phyloP scores from a whole-genome alignment of 2,113 vertebrate species.

The Microcebus jonahi region DNA sequence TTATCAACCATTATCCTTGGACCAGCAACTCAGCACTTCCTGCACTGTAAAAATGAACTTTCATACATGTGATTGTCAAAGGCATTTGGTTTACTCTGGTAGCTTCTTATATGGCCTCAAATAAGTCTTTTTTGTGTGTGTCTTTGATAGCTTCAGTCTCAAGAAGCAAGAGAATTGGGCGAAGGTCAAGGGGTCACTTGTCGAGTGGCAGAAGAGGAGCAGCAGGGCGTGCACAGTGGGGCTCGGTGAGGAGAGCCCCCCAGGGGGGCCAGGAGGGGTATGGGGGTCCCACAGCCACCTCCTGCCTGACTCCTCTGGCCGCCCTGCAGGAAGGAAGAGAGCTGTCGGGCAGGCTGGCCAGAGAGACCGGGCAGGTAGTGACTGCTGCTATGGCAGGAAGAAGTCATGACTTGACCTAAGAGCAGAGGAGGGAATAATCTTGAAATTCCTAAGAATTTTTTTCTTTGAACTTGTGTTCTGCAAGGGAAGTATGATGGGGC shows the following conservation, averaged over 20 bases:
- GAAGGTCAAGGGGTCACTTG: background rate
- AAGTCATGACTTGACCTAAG: background rate
- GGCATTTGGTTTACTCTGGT: background rate
- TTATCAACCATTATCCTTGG: background rate
- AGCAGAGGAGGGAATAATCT: background rate
- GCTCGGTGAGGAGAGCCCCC: rapidly evolving
- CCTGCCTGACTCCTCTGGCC: background rate
- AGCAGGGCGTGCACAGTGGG: background rate
- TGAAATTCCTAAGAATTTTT: background rate
- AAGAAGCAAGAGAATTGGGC: background rate
- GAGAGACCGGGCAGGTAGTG: background rate
- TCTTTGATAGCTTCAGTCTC: background rate
- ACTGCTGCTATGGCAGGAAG: no score
- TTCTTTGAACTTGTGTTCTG: background rate
- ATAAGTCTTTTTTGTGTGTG: background rate
- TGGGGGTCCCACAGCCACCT: background rate
- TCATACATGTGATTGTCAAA: background rate
- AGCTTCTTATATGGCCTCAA: background rate
- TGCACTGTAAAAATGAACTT: background rate
- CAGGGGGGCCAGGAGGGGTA: rapidly evolving
- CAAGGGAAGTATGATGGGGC: background rate
- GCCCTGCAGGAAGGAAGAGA: background rate
- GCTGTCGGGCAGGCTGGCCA: background rate
- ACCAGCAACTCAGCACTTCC: background rate
- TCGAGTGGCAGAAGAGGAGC: background rate